Evolutionary conservation across 2,888 invertebrate genomes (phyloP).

Genomic region (Conops quadrifasciatus): DNA sequence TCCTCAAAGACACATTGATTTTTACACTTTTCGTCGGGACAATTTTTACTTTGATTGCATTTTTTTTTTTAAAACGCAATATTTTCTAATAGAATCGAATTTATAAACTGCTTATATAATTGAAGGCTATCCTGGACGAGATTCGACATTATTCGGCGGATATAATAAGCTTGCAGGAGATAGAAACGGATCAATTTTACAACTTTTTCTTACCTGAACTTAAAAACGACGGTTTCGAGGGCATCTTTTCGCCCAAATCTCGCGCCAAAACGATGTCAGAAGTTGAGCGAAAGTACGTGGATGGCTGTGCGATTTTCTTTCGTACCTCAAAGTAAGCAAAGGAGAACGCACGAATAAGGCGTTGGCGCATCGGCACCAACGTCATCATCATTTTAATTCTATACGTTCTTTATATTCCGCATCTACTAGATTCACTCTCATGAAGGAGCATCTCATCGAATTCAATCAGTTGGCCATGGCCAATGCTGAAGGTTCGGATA

Average conservation of each 20-base stretch:
- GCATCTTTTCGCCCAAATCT: constrained; percentile 98
- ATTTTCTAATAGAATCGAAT: too few relatives aligned
- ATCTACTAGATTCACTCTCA: constrained; percentile 83
- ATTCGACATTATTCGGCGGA: constrained; percentile 96
- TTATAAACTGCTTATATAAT: too few relatives aligned
- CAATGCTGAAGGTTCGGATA: constrained; percentile 96
- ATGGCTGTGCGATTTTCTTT: constrained; percentile 99
- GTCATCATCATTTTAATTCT: neutral
- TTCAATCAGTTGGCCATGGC: constrained; percentile 99
- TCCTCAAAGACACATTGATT: too few relatives aligned
- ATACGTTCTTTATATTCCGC: constrained; percentile 20
- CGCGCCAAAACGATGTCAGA: constrained; percentile 98
- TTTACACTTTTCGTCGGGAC: too few relatives aligned
- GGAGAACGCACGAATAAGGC: neutral
- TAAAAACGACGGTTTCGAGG: constrained; percentile 89
- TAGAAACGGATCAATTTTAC: constrained; percentile 98
- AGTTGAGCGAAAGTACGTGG: constrained; percentile 95
- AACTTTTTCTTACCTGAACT: constrained; percentile 95
- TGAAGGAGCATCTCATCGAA: constrained; percentile 96
- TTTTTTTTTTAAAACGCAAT: too few relatives aligned
- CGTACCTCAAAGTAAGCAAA: constrained; percentile 83
- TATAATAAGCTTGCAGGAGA: constrained; percentile 95
- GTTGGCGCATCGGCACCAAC: neutral
- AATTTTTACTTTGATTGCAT: too few relatives aligned
- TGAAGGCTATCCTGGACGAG: constrained; percentile 85